Conservation (phyloP, 2,888 invertebrate genomes). For the Stenoptilia bipunctidactyla region DNA sequence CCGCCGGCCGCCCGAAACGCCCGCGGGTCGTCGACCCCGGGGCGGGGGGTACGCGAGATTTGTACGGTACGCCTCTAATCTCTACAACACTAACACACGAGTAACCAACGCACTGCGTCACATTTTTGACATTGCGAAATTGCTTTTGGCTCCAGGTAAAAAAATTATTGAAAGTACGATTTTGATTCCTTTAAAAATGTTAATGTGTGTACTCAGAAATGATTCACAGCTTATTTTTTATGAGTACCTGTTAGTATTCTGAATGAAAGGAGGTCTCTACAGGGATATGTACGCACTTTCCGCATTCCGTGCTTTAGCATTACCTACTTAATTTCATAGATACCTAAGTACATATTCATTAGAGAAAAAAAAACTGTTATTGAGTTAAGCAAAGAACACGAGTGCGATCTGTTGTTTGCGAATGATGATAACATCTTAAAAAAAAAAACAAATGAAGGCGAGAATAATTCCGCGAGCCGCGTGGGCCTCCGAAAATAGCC, state of each 20-base stretch:
- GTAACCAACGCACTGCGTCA: background rate
- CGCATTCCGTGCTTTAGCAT: too few relatives aligned
- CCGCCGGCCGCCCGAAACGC: conserved; percentile 65
- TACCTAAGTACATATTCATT: background rate
- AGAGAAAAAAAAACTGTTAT: background rate
- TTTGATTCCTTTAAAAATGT: too few relatives aligned
- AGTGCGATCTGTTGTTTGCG: background rate
- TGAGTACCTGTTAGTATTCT: too few relatives aligned
- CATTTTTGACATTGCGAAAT: too few relatives aligned
- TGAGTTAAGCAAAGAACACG: background rate
- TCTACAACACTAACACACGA: conserved; percentile 22
- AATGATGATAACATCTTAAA: too few relatives aligned
- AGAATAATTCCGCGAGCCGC: conserved; percentile 5
- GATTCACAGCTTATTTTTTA: too few relatives aligned
- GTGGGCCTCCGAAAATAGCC: conserved; percentile 11
- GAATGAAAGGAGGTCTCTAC: too few relatives aligned
- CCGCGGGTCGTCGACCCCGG: conserved; percentile 59
- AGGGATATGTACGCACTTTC: too few relatives aligned
- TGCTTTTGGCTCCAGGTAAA: too few relatives aligned
- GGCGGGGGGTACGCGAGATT: conserved; percentile 62
- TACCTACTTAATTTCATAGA: background rate
- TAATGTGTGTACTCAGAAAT: too few relatives aligned
- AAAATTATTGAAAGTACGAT: too few relatives aligned
- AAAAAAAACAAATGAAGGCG: background rate
- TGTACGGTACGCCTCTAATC: conserved; percentile 49